Conservation (phyloP, 2,113 vertebrate species). For the Miniopterus natalensis region DNA sequence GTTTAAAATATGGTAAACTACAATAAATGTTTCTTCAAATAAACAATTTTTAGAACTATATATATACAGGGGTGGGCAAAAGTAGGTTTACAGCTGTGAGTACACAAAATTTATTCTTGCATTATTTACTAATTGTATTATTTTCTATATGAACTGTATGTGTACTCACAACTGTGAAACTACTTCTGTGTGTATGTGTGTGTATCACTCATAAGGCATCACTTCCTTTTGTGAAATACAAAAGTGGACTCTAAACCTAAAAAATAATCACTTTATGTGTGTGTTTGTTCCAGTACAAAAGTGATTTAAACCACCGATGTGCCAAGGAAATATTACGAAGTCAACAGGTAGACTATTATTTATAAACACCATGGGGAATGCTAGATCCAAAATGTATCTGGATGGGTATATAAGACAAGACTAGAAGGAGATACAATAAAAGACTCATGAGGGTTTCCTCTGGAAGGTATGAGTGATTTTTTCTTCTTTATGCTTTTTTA, state of each 20-base stretch:
- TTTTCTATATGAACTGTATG: neutral
- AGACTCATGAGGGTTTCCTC: neutral
- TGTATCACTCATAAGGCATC: neutral
- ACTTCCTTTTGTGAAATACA: constrained; percentile 1
- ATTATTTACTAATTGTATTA: neutral
- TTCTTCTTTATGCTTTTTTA: neutral
- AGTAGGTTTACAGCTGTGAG: neutral
- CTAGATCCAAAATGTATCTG: neutral
- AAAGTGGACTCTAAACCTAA: neutral
- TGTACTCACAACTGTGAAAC: neutral
- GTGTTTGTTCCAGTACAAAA: neutral
- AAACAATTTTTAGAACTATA: constrained; percentile 11
- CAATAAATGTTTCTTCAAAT: neutral
- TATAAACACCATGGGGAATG: neutral
- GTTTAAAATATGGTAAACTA: neutral
- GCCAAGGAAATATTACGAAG: neutral
- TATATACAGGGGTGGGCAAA: neutral
- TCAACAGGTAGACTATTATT: neutral
- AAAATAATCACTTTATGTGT: neutral
- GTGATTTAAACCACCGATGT: neutral
- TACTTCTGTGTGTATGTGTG: neutral
- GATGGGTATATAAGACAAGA: neutral
- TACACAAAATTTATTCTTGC: neutral
- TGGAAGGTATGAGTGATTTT: neutral
- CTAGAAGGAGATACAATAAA: neutral